A percentile compares a stretch with the other conserved stretches of the same genome.
phyloP scores from a whole-genome alignment of 2,113 vertebrate species.

The Rhodinocichla rosea region DNA sequence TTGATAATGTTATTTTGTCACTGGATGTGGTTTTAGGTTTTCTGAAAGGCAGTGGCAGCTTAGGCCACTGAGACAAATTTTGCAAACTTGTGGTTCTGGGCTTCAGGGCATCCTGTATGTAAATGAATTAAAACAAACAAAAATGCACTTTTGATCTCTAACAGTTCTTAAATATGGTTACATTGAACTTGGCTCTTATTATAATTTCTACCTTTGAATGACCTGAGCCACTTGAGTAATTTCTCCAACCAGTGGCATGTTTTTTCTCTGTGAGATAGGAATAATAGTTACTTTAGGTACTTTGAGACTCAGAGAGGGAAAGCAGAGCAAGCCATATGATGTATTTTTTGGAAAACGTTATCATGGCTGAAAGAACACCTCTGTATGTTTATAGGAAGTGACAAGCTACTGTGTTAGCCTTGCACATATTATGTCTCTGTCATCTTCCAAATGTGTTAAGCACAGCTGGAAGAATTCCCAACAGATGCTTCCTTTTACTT shows the following conservation, averaged over 20 bases:
- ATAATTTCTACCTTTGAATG: neutral
- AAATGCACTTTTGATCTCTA: neutral
- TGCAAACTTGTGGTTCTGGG: neutral
- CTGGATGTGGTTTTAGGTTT: neutral
- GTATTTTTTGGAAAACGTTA: neutral
- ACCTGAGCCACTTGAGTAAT: neutral
- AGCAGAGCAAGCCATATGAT: neutral
- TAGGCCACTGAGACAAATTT: neutral
- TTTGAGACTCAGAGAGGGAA: neutral
- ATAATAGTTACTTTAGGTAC: neutral
- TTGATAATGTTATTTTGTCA: neutral
- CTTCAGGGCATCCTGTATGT: neutral
- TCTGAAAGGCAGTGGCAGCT: neutral
- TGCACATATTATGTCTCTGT: neutral
- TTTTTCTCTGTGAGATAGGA: neutral
- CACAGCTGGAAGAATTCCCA: conserved; percentile 12
- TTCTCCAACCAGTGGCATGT: neutral
- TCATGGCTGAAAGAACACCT: neutral
- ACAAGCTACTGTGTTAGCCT: conserved; percentile 7
- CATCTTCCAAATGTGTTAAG: conserved; percentile 36
- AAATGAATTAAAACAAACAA: neutral
- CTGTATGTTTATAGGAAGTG: neutral
- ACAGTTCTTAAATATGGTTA: neutral
- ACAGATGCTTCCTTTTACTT: conserved; percentile 24
- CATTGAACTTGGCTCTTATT: neutral